phyloP scores from a whole-genome alignment of 2,888 invertebrate genomes.

The Lordiphosa andalusiaca region DNA sequence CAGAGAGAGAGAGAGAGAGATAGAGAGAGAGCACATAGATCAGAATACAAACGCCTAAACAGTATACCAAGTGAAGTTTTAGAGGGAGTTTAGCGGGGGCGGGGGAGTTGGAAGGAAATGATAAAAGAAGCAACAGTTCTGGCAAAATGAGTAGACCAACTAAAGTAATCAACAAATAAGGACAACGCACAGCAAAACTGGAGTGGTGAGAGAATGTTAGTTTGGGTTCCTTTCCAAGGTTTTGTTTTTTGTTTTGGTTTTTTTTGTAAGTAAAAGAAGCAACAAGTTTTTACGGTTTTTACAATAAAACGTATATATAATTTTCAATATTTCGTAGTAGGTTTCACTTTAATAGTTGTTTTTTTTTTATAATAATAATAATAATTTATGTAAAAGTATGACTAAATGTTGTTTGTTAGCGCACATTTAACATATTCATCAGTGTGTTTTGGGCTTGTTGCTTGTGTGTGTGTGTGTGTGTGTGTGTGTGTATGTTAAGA shows the following conservation, averaged over 20 bases:
- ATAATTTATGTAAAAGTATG: conserved; percentile 26
- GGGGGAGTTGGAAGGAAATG: conserved; percentile 17
- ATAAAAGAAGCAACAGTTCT: conserved; percentile 3
- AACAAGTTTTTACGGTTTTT: conserved; percentile 72
- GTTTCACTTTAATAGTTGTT: conserved; percentile 43
- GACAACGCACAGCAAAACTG: conserved; percentile 61
- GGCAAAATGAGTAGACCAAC: conserved; percentile 19
- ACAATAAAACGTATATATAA: conserved; percentile 76
- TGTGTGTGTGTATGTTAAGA: conserved; percentile 23
- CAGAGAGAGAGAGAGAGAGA: conserved; percentile 25
- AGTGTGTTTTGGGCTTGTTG: conserved; percentile 5
- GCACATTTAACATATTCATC: conserved; percentile 8
- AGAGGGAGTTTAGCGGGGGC: neutral
- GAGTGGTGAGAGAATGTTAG: conserved; percentile 37
- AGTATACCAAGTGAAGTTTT: conserved; percentile 28
- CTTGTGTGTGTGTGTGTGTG: conserved; percentile 14
- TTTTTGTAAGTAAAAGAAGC: conserved; percentile 62
- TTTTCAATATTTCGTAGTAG: conserved; percentile 53
- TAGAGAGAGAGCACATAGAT: conserved; percentile 33
- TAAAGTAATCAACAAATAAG: conserved; percentile 19
- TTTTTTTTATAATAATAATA: conserved; percentile 35
- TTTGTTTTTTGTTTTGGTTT: conserved; percentile 6
- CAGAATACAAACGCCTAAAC: conserved; percentile 18
- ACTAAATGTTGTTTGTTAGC: conserved; percentile 36
- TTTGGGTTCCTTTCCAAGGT: conserved; percentile 61